phyloP scores from a whole-genome alignment of 2,888 invertebrate genomes.

The Leistus spinibarbis region DNA sequence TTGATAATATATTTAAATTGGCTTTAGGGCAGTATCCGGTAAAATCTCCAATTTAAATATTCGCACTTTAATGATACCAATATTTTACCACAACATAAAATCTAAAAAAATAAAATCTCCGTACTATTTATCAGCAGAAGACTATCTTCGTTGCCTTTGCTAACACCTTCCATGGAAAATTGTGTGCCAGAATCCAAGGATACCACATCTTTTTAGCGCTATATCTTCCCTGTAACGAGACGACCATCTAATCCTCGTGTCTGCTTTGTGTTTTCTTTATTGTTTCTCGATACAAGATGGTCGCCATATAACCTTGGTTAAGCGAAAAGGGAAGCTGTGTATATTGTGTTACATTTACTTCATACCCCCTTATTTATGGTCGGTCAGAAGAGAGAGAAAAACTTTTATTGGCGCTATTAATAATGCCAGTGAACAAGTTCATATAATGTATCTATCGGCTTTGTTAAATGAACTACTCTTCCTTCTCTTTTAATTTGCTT shows the following conservation, averaged over 20 bases:
- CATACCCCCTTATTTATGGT: constrained; percentile 4
- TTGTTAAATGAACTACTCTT: constrained; percentile 15
- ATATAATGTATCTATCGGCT: constrained; percentile 9
- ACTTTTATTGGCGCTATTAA: constrained; percentile 22
- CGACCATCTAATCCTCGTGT: not conserved
- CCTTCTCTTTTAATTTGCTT: no score
- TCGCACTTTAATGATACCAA: no score
- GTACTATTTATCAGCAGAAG: not conserved
- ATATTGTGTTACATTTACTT: not conserved
- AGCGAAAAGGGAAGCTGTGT: not conserved
- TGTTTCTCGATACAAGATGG: constrained; percentile 20
- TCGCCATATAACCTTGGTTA: not conserved
- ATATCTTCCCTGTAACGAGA: not conserved
- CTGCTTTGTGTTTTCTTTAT: constrained; percentile 11
- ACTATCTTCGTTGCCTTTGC: not conserved
- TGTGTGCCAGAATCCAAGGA: not conserved
- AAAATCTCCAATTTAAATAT: no score
- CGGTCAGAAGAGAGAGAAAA: not conserved
- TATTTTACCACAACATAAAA: not conserved
- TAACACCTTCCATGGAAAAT: not conserved
- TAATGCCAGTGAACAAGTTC: constrained; percentile 18
- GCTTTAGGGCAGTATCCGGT: no score
- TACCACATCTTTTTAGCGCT: not conserved
- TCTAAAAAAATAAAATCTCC: not conserved
- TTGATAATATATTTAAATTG: no score